These are phyloP conservation scores for Perizoma flavofasciatum DNA, from an alignment of 2,888 invertebrate species.

Conservation along the genomic window DNA sequence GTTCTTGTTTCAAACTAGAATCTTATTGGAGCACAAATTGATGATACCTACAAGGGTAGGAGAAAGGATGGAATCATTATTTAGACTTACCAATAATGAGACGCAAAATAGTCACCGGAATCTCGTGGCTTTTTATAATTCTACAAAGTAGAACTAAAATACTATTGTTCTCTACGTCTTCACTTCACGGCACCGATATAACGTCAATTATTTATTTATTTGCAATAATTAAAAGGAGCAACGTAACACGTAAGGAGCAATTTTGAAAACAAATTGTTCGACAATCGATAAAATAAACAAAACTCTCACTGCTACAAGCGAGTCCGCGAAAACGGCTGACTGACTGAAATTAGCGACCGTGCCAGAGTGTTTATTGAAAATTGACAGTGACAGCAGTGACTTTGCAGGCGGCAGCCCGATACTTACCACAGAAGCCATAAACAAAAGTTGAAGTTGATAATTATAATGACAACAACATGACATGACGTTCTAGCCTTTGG, in stretches of 20 bases:
- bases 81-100: slow-evolving; percentile 14
- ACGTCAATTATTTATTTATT: slow-evolving; percentile 21
- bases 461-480: too few relatives aligned
- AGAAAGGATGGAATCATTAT: not conserved
- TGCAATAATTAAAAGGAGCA: slow-evolving; percentile 19
- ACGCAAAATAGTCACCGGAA: not conserved
- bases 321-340: not conserved
- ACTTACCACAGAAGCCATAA: too few relatives aligned
- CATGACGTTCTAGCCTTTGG: too few relatives aligned
- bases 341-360: too few relatives aligned
- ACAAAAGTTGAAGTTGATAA: too few relatives aligned
- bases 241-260: slow-evolving; percentile 8
- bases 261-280: slow-evolving; percentile 3
- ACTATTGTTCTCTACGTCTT: not conserved
- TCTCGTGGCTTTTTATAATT: slow-evolving; percentile 9
- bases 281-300: not conserved
- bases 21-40: not conserved
- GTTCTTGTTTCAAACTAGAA: slow-evolving; percentile 3
- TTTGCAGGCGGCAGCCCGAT: too few relatives aligned
- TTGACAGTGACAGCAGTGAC: too few relatives aligned
- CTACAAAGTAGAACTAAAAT: not conserved
- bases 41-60: too few relatives aligned
- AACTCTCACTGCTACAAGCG: not conserved
- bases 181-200: not conserved
- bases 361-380: not conserved